Conservation (phyloP, 1,140 invertebrate genomes). For the Drosophila melanogaster region Release_6_plus_ISO1_MT NT_033779.5:2319001-2319500, state of each 20-base stretch:
- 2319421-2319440: constrained; percentile 71
- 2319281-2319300: constrained; percentile 4
- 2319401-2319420: constrained; percentile 83
- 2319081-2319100: constrained; percentile 17
- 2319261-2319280: not conserved
- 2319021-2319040: constrained; percentile 48
- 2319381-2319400: constrained; percentile 78
- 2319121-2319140: constrained; percentile 21
- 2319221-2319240: not conserved
- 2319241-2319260: not conserved
- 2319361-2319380: constrained; percentile 60
- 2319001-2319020: constrained; percentile 47
- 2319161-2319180: no score
- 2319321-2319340: constrained; percentile 77
- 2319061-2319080: constrained; percentile 1
- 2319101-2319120: constrained; percentile 6
- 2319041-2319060: constrained; percentile 3
- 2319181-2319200: not conserved
- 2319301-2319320: constrained; percentile 30
- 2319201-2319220: not conserved
- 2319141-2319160: constrained; percentile 10
- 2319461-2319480: constrained; percentile 17
- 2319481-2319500: not conserved
- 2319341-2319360: constrained; percentile 51
- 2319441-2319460: constrained; percentile 27